Evolutionary conservation across 2,888 invertebrate genomes (phyloP), one percentile per base, ranked within the genome.

Genomic region (Cylloceria caligata): DNA sequence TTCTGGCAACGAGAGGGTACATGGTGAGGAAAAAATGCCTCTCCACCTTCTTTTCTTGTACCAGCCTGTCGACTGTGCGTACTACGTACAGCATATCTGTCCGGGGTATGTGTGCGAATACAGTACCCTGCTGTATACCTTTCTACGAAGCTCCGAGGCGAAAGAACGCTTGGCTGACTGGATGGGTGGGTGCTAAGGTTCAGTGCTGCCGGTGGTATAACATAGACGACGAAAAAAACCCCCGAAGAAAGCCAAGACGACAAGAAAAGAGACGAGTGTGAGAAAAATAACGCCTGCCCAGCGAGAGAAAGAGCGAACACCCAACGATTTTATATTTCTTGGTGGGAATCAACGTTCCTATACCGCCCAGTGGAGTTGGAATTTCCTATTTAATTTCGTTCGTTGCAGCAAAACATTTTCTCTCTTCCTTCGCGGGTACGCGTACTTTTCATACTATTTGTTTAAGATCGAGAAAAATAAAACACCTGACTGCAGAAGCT

Each of bases 361-460:
- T 64, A 13, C 49, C n/a, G n/a, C n/a, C 64, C 34, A 57, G 60
- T 13, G 34, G 57, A 42, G 49, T 36, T 45, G 49, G 60, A 82
- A 79, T 74, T 79, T 75, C 65, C 64, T 74, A 82, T 79, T 82
- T 75, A 71, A 79, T 82, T 79, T 75, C 78, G 74, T 75, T 71
- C 71, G 57, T 39, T 57, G 47, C 47, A 57, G 39, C 64, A 36
- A 69, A 64, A 79, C 64, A 57, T 68, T 57, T 77, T 72, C 57
- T 39, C 52, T 13, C 73, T 47, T 9, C 49, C 30, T 24, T 45
- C n/a, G 47, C 45, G 27, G 16, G 30, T 36, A 71, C 19, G n/a
- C 39, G 27, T 34, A 36, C 57, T 76, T 68, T 77, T 42, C 81
- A 77, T 62, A 62, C 45, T 73, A 77, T 81, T 82, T 79, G 71